phyloP scores from a whole-genome alignment of 2,888 invertebrate species.

The Petrolisthes cinctipes region DNA sequence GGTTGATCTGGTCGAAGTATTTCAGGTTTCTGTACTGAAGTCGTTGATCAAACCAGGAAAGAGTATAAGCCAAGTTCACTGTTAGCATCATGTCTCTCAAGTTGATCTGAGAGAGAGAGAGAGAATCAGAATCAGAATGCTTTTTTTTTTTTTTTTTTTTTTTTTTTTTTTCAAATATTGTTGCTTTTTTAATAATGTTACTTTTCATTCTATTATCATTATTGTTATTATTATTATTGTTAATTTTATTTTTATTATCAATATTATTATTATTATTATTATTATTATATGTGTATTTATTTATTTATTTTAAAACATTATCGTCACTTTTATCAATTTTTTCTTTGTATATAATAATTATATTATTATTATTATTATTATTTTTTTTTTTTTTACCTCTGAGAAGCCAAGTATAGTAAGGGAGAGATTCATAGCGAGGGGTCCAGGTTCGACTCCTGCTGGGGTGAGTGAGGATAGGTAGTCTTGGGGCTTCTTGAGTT shows the following conservation, averaged over 20 bases:
- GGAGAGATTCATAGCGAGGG: constrained; percentile 22
- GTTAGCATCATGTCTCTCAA: constrained; percentile 56
- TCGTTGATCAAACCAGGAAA: constrained; percentile 56
- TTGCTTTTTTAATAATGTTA: neutral
- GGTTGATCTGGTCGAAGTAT: constrained; percentile 47
- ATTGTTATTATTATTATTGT: neutral
- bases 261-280: too few species aligned
- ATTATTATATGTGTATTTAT: too few species aligned
- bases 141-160: neutral
- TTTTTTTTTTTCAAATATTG: neutral
- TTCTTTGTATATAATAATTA: too few species aligned
- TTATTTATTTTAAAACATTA: too few species aligned
- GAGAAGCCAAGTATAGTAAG: constrained; percentile 31
- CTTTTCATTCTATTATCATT: too few species aligned
- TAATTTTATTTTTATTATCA: too few species aligned
- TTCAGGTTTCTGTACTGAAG: constrained; percentile 55
- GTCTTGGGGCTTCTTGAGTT: constrained; percentile 13
- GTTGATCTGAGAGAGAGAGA: constrained; percentile 52
- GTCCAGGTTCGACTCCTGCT: neutral
- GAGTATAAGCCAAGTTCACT: constrained; percentile 39
- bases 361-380: too few species aligned
- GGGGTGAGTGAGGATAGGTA: constrained; percentile 29
- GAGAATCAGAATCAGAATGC: neutral
- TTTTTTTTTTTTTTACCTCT: constrained; percentile 9
- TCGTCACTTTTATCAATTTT: too few species aligned